phyloP scores from a whole-genome alignment of 2,888 invertebrate genomes.

The Anthophora plumipes region DNA sequence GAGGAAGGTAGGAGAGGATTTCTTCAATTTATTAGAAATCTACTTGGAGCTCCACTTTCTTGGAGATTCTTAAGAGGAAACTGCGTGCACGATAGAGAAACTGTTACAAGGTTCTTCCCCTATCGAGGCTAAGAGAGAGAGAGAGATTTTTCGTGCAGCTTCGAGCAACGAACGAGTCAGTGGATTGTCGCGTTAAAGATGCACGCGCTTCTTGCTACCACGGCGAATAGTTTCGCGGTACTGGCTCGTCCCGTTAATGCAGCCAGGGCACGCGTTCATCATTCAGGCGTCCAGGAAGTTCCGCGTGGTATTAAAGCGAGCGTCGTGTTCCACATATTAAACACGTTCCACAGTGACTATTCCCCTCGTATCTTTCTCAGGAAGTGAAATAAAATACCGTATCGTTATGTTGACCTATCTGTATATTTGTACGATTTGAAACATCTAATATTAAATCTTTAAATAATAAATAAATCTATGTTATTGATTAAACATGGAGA shows the following conservation, averaged over 20 bases:
- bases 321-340: constrained; percentile 47
- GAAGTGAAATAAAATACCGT: background rate
- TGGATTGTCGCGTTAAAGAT: constrained; percentile 44
- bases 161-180: background rate
- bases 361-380: background rate
- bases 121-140: background rate
- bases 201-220: constrained; percentile 15
- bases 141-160: background rate
- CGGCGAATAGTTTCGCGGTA: constrained; percentile 1
- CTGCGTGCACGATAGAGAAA: constrained; percentile 11
- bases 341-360: constrained; percentile 22
- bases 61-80: background rate
- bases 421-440: no score
- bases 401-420: no score
- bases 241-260: constrained; percentile 21
- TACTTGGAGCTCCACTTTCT: constrained; percentile 13
- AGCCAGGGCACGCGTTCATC: constrained; percentile 23
- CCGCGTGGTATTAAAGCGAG: constrained; percentile 34
- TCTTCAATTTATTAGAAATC: background rate
- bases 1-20: no score
- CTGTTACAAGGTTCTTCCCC: constrained; percentile 38
- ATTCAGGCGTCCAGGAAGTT: constrained; percentile 19
- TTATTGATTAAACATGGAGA: no score
- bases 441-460: no score
- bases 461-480: no score